These are phyloP conservation scores for Eupithecia pulchellata DNA, from an alignment of 2,888 invertebrate species.

Conservation along the genomic window DNA sequence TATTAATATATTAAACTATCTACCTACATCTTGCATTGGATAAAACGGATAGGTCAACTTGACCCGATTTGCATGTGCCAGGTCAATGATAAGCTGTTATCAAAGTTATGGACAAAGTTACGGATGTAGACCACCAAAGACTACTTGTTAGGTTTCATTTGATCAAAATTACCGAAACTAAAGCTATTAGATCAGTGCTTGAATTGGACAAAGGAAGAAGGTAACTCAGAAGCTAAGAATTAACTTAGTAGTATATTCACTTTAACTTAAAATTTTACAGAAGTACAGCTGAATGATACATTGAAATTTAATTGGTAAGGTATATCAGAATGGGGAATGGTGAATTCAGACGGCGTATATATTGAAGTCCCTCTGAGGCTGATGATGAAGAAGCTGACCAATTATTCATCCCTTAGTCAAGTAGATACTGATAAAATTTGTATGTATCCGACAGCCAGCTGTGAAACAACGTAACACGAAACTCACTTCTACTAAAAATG, in stretches of 20 bases:
- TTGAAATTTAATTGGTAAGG: not conserved
- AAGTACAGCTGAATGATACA: not conserved
- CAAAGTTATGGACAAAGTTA: not conserved
- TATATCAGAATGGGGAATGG: not conserved
- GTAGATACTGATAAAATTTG: not conserved
- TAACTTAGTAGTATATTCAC: not conserved
- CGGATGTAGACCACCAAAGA: conserved; percentile 2
- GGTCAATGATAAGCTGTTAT: conserved; percentile 4
- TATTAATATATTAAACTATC: too few species aligned
- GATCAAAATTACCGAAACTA: not conserved
- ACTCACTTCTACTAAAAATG: conserved; percentile 33
- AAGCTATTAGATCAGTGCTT: not conserved
- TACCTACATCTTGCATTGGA: not conserved
- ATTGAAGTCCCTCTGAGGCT: not conserved
- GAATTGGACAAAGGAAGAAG: not conserved
- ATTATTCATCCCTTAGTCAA: not conserved
- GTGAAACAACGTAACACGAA: not conserved
- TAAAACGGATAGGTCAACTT: not conserved
- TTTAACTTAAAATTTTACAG: not conserved
- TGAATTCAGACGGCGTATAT: not conserved
- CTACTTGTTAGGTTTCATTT: not conserved
- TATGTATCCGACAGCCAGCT: not conserved
- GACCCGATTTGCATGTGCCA: conserved; percentile 7
- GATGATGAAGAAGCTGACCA: not conserved
- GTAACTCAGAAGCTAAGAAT: too few species aligned